phyloP scores from a whole-genome alignment of 2,888 invertebrate species.

The Archips crataeganus region DNA sequence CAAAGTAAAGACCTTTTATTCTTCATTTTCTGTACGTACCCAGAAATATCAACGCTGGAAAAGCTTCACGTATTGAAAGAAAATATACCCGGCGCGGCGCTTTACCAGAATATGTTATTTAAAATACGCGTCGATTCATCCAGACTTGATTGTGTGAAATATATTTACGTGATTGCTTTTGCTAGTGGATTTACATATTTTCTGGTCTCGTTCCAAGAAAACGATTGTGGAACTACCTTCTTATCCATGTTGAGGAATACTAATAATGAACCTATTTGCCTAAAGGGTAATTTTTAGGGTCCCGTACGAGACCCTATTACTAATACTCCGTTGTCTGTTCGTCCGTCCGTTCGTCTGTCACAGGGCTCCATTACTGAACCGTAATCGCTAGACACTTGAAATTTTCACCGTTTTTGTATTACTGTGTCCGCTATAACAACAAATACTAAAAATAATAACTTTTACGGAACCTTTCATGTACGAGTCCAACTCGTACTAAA shows the following conservation, averaged over 20 bases:
- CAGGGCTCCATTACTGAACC: too few relatives aligned
- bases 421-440: too few relatives aligned
- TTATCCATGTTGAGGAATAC: neutral
- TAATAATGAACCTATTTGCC: too few relatives aligned
- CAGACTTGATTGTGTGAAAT: slow-evolving; percentile 9
- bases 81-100: neutral
- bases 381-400: too few relatives aligned
- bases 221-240: neutral
- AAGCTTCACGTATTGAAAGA: slow-evolving; percentile 10
- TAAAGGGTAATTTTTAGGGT: too few relatives aligned
- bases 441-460: too few relatives aligned
- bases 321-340: too few relatives aligned
- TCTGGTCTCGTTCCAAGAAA: slow-evolving; percentile 4
- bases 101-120: slow-evolving; percentile 16
- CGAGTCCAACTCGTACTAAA: too few relatives aligned
- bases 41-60: neutral
- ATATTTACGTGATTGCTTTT: slow-evolving; percentile 26
- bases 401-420: too few relatives aligned
- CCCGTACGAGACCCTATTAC: too few relatives aligned
- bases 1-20: neutral
- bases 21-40: neutral
- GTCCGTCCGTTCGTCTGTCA: too few relatives aligned
- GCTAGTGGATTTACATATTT: slow-evolving; percentile 1
- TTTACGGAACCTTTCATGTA: too few relatives aligned
- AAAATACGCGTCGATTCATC: slow-evolving; percentile 17